These are phyloP conservation scores for Pogonocherus hispidulus DNA, from an alignment of 2,888 invertebrate genomes.

Conservation along the genomic window DNA sequence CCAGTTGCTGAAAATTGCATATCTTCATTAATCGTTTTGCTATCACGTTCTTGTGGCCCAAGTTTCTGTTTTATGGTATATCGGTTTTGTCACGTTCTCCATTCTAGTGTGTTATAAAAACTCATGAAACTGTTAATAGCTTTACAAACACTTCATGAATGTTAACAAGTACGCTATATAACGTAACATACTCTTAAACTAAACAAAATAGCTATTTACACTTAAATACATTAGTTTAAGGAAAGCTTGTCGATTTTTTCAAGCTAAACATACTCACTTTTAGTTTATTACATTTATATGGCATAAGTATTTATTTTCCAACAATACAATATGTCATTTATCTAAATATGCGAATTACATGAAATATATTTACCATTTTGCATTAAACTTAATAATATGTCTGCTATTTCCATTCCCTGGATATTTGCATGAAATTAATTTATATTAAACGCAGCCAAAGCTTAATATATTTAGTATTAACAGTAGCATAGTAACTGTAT, in stretches of 20 bases:
- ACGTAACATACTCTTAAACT: slow-evolving; percentile 54
- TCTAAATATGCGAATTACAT: too few relatives aligned
- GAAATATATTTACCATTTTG: too few relatives aligned
- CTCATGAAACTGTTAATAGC: slow-evolving; percentile 65
- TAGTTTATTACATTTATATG: too few relatives aligned
- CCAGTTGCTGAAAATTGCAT: too few relatives aligned
- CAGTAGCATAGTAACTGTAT: slow-evolving; percentile 36
- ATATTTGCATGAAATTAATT: slow-evolving; percentile 42
- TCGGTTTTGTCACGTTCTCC: slow-evolving; percentile 57
- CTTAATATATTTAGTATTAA: slow-evolving; percentile 39
- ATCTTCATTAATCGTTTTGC: slow-evolving; percentile 30
- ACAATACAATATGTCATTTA: too few relatives aligned
- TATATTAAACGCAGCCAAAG: slow-evolving; percentile 38
- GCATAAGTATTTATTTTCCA: too few relatives aligned
- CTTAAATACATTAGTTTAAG: slow-evolving; percentile 39
- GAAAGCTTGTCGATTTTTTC: too few relatives aligned
- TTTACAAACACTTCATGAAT: slow-evolving; percentile 66
- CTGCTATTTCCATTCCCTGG: slow-evolving; percentile 37
- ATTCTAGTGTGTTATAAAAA: slow-evolving; percentile 60
- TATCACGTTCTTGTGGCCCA: slow-evolving; percentile 44
- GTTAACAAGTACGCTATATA: slow-evolving; percentile 63
- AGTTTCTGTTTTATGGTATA: slow-evolving; percentile 45
- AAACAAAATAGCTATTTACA: slow-evolving; percentile 44
- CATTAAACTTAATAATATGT: too few relatives aligned
- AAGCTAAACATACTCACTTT: too few relatives aligned